Conservation (phyloP, 2,888 invertebrate genomes). For the Lomographa bimaculata region DNA sequence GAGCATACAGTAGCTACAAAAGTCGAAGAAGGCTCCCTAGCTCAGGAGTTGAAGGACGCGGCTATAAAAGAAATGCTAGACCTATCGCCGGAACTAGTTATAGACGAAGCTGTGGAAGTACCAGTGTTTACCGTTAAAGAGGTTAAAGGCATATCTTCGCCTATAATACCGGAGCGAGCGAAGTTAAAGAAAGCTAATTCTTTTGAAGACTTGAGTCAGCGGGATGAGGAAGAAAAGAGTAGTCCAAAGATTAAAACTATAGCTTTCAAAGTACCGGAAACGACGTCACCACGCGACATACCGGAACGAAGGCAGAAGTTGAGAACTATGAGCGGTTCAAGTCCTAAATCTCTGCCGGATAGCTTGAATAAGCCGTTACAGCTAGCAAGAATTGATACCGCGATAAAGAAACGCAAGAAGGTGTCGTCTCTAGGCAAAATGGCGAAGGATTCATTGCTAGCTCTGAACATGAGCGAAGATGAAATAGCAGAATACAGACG, state of each 20-base stretch:
- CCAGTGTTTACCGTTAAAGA: slow-evolving; percentile 60
- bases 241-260: slow-evolving; percentile 64
- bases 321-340: slow-evolving; percentile 65
- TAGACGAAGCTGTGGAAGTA: slow-evolving; percentile 61
- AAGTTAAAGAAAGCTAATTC: slow-evolving; percentile 72
- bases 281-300: slow-evolving; percentile 67
- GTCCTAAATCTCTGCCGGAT: slow-evolving; percentile 77
- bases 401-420: slow-evolving; percentile 69
- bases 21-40: slow-evolving; percentile 52
- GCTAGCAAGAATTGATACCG: slow-evolving; percentile 57
- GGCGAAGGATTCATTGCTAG: slow-evolving; percentile 72
- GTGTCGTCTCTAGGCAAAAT: slow-evolving; percentile 74
- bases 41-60: slow-evolving; percentile 67
- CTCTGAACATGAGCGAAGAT: slow-evolving; percentile 75
- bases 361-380: slow-evolving; percentile 69
- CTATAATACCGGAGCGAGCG: slow-evolving; percentile 66
- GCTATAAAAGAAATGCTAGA: slow-evolving; percentile 67
- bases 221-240: slow-evolving; percentile 45
- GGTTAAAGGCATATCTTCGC: slow-evolving; percentile 54
- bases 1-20: slow-evolving; percentile 31
- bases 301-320: slow-evolving; percentile 62
- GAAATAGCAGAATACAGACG: slow-evolving; percentile 73
- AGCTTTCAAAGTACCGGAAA: slow-evolving; percentile 70
- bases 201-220: slow-evolving; percentile 61
- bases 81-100: slow-evolving; percentile 69